Conservation (phyloP, 2,888 invertebrate genomes). For the Brassicogethes aeneus region DNA sequence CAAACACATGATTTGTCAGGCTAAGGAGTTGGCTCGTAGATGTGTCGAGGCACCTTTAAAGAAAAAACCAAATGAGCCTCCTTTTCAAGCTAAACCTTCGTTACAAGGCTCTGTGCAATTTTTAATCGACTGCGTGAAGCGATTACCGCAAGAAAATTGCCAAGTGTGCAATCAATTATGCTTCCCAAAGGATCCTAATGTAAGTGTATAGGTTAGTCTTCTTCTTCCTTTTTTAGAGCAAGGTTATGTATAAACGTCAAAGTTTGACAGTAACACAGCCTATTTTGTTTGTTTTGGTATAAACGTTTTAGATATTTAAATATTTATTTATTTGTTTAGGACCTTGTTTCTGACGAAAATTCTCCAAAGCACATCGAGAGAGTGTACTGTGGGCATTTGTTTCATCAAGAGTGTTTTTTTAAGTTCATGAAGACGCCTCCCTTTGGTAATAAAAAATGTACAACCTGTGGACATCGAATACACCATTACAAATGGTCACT, state of each 20-base stretch:
- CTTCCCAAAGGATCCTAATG: slow-evolving; percentile 49
- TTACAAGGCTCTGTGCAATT: slow-evolving; percentile 51
- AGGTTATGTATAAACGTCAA: too few species aligned
- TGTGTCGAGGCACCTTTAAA: slow-evolving; percentile 61
- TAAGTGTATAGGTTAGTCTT: slow-evolving; percentile 34
- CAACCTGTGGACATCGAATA: slow-evolving; percentile 52
- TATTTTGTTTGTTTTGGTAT: too few species aligned
- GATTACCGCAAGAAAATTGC: slow-evolving; percentile 53
- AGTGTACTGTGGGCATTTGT: slow-evolving; percentile 64
- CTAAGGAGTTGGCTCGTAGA: slow-evolving; percentile 56
- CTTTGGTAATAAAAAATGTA: slow-evolving; percentile 64
- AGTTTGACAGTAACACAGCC: too few species aligned
- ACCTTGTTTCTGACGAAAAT: slow-evolving; percentile 48
- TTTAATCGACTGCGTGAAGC: slow-evolving; percentile 52
- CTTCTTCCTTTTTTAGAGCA: neutral
- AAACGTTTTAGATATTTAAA: too few species aligned
- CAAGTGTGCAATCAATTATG: slow-evolving; percentile 53
- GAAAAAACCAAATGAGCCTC: slow-evolving; percentile 43
- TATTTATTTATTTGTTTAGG: slow-evolving; percentile 30
- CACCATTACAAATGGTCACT: slow-evolving; percentile 67
- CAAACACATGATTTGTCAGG: slow-evolving; percentile 54
- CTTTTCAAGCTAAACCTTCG: slow-evolving; percentile 55
- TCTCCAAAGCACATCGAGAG: slow-evolving; percentile 55
- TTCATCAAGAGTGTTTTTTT: slow-evolving; percentile 59
- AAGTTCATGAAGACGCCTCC: slow-evolving; percentile 63